These are phyloP conservation scores for Mus spretus DNA, from an alignment of 2,797 vertebrate genomes.

Conservation along the genomic window DNA sequence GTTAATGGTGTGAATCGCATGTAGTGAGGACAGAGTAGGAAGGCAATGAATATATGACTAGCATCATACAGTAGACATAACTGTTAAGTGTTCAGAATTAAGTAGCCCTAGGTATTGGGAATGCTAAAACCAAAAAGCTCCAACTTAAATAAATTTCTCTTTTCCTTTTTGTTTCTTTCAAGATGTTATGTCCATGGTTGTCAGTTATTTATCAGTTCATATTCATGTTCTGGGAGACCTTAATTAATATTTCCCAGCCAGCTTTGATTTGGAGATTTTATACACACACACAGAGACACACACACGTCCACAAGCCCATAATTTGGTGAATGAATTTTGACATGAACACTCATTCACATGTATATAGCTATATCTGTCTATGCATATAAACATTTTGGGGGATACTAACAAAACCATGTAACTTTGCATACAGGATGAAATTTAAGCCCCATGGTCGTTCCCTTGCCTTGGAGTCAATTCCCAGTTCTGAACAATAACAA, in stretches of 20 bases:
- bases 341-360: not conserved
- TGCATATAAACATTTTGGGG: not conserved
- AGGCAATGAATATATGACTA: not conserved
- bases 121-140: not conserved
- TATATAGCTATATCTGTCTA: not conserved
- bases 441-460: not conserved
- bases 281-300: not conserved
- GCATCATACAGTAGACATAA: not conserved
- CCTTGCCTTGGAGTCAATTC: not conserved
- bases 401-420: not conserved
- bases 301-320: not conserved
- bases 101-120: not conserved
- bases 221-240: not conserved
- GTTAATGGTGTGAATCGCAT: constrained; percentile 1
- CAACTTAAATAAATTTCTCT: constrained; percentile 3
- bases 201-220: constrained; percentile 49
- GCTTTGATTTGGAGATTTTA: not conserved
- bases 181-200: constrained; percentile 42
- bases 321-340: constrained; percentile 52
- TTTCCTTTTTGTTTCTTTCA: constrained; percentile 8
- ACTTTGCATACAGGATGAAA: not conserved
- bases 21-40: not conserved
- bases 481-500: not conserved
- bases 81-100: not conserved
- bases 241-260: constrained; percentile 40